phyloP scores from a whole-genome alignment of 2,113 vertebrate species.

The Anas platyrhynchos region DNA sequence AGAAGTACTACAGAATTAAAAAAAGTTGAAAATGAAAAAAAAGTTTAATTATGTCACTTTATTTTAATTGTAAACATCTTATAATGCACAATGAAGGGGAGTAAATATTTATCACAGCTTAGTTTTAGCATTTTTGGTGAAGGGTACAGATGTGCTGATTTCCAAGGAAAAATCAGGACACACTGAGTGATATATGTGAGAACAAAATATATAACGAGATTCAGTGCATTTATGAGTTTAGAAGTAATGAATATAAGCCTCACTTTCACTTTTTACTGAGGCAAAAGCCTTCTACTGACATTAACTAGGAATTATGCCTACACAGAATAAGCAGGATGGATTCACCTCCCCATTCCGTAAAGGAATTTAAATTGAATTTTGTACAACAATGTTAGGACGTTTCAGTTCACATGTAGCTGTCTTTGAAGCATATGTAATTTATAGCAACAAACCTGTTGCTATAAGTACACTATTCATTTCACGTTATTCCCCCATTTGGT shows the following conservation, averaged over 20 bases:
- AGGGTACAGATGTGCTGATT: constrained; percentile 71
- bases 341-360: constrained; percentile 25
- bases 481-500: constrained; percentile 72
- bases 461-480: constrained; percentile 29
- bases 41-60: constrained; percentile 61
- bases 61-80: constrained; percentile 76
- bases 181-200: constrained; percentile 44
- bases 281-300: constrained; percentile 29
- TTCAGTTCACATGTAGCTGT: constrained; percentile 54
- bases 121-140: constrained; percentile 66
- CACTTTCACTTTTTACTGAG: constrained; percentile 48
- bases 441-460: constrained; percentile 39
- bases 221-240: constrained; percentile 54
- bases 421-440: constrained; percentile 58
- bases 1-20: constrained; percentile 34
- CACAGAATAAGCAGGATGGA: constrained; percentile 13
- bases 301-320: constrained; percentile 34
- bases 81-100: constrained; percentile 74
- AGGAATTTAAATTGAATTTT: constrained; percentile 54
- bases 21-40: constrained; percentile 56
- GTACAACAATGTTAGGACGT: constrained; percentile 56
- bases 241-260: constrained; percentile 47
- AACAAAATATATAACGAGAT: constrained; percentile 46
- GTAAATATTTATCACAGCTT: constrained; percentile 72
- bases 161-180: constrained; percentile 49